phyloP scores from a whole-genome alignment of 1,140 invertebrate genomes.

The Metaphire vulgaris region DNA sequence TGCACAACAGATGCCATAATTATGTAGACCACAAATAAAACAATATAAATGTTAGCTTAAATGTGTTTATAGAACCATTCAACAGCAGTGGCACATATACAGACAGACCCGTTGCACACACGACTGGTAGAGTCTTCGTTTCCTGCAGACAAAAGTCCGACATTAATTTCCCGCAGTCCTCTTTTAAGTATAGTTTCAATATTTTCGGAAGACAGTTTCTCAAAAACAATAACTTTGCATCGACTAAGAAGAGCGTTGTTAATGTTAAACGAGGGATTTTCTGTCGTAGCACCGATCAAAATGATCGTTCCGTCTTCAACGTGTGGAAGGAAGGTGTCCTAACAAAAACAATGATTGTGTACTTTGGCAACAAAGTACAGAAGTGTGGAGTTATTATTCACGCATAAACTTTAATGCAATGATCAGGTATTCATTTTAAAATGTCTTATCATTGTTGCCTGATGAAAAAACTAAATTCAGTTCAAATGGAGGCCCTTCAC shows the following conservation, averaged over 20 bases:
- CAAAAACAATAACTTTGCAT: slow-evolving; percentile 62
- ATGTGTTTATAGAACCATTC: too few relatives aligned
- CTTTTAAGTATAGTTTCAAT: slow-evolving; percentile 47
- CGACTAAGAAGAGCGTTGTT: slow-evolving; percentile 72
- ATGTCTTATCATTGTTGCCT: neutral
- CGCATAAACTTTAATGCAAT: neutral
- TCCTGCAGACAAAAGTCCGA: neutral
- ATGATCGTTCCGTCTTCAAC: slow-evolving; percentile 74
- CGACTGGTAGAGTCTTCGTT: too few relatives aligned
- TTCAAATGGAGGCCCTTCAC: too few relatives aligned
- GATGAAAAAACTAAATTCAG: too few relatives aligned
- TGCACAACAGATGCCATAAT: too few relatives aligned
- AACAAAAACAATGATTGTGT: slow-evolving; percentile 14
- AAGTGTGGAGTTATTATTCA: slow-evolving; percentile 5
- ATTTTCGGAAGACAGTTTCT: slow-evolving; percentile 61
- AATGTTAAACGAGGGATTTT: slow-evolving; percentile 78
- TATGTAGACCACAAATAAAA: too few relatives aligned
- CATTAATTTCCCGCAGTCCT: neutral
- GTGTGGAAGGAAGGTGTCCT: slow-evolving; percentile 70
- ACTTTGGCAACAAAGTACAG: neutral
- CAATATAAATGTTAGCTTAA: too few relatives aligned
- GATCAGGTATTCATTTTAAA: neutral
- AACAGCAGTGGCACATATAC: too few relatives aligned
- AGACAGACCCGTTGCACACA: too few relatives aligned
- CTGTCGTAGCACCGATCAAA: slow-evolving; percentile 76